A percentile compares a stretch with the other conserved stretches of the same genome.
Conservation (phyloP, 2,797 vertebrate species). For the Peromyscus melanophrys region DNA sequence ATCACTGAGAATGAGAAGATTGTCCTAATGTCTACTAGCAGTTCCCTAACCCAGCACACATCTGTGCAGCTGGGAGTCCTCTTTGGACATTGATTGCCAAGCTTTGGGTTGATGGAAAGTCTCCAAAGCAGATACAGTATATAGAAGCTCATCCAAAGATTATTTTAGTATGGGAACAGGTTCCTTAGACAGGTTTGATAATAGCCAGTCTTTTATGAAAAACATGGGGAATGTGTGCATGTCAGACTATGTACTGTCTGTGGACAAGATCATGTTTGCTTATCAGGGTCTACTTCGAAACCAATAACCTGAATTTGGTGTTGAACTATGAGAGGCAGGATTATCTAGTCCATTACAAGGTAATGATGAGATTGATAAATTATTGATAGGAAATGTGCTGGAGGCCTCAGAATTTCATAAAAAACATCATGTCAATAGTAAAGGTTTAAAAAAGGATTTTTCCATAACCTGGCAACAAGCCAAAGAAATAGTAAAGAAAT, state of each 20-base stretch:
- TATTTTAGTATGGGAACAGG: conserved; percentile 74
- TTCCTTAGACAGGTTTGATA: conserved; percentile 48
- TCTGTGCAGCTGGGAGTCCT: conserved; percentile 85
- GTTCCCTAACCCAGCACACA: conserved; percentile 67
- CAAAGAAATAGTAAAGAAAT: too few species aligned
- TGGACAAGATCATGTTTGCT: conserved; percentile 61
- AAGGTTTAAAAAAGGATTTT: too few species aligned
- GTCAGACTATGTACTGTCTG: conserved; percentile 76
- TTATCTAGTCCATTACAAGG: too few species aligned
- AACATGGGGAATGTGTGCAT: conserved; percentile 85
- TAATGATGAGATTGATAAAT: too few species aligned
- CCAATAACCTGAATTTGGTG: conserved; percentile 73
- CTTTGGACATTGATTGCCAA: conserved; percentile 75
- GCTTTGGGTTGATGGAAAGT: conserved; percentile 85
- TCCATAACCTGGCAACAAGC: too few species aligned
- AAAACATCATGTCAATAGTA: too few species aligned
- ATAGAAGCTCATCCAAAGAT: neutral
- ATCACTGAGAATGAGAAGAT: neutral
- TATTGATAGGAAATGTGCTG: too few species aligned
- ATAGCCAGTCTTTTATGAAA: conserved; percentile 80
- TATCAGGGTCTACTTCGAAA: neutral
- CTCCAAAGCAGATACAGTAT: neutral
- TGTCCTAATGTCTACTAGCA: conserved; percentile 59
- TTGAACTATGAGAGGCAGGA: conserved; percentile 66
- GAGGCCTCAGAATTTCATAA: too few species aligned